Evolutionary conservation across 2,797 vertebrate genomes (phyloP), one percentile per base, ranked within the genome.

Genomic region (Bradypodion ventrale): DNA sequence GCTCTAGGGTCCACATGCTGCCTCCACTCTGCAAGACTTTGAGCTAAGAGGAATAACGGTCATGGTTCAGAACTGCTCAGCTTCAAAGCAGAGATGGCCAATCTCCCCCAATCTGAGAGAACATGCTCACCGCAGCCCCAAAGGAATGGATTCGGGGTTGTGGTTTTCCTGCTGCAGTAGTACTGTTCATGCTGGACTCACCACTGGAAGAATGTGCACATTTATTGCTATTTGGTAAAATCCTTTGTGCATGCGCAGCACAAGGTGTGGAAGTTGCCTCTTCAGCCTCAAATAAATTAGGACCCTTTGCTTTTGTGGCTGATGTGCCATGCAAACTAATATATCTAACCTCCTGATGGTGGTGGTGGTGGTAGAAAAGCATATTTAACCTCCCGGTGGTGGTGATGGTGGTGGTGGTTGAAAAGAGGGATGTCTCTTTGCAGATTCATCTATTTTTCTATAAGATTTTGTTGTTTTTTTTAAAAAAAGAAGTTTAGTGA

Each of bases 361-460:
- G 87, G 91, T 84, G 29, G 91, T 83, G 80, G 75, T 82, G 87
- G 91, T 89, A 85, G 83, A 79, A 79, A 90, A 46, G 85, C 87
- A 89, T 77, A 83, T 84, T 86, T 46, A 87, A 80, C 80, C 83
- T 80, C 83, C 86, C 83, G 21, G 90, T 83, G 79, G 77, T 52
- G 49, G 49, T 52, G 49, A n/a, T n/a, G 21, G 90, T 83, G 79
- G 77, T 52, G 49, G 49, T 52, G 49, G n/a, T n/a, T n/a, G n/a
- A 89, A 90, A 90, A 88, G 89, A 90, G 80, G 92, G 87, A 91
- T 88, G 89, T 91, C 89, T 92, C 93, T 94, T 94, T 91, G 91
- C 90, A 93, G 92, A 94, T 92, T 85, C 87, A 89, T 94, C 90
- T 95, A 94, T 94, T 95, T 95, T 94, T 94, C 73, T 93, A 95